These are phyloP conservation scores for Chrysopilus asiliformis DNA, from an alignment of 2,888 invertebrate species.

Conservation along the genomic window DNA sequence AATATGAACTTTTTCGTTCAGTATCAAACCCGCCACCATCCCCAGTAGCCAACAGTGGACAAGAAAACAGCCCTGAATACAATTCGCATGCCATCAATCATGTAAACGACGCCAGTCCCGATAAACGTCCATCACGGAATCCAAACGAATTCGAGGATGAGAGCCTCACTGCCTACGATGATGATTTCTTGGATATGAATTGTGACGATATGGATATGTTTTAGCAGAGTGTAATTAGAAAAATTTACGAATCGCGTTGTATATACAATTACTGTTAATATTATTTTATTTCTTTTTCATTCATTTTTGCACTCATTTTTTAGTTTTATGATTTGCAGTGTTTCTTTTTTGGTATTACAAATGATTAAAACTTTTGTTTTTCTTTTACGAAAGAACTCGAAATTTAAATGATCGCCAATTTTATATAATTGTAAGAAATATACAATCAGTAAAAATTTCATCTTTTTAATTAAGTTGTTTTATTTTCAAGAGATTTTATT, in stretches of 20 bases:
- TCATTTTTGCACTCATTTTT: background rate
- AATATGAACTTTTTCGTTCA: slow-evolving; percentile 13
- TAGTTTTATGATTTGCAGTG: too few relatives aligned
- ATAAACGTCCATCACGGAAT: slow-evolving; percentile 20
- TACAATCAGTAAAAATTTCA: too few relatives aligned
- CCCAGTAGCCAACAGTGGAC: slow-evolving; percentile 57
- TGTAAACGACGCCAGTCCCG: slow-evolving; percentile 22
- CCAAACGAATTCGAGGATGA: slow-evolving; percentile 25
- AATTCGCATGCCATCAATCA: slow-evolving; percentile 37
- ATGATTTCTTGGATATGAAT: slow-evolving; percentile 58
- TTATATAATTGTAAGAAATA: too few relatives aligned
- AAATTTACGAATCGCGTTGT: too few relatives aligned
- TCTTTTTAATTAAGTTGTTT: too few relatives aligned
- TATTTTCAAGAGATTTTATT: too few relatives aligned
- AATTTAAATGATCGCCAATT: too few relatives aligned
- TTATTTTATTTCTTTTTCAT: background rate
- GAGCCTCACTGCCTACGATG: slow-evolving; percentile 43
- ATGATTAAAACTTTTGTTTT: too few relatives aligned
- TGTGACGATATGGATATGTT: slow-evolving; percentile 62
- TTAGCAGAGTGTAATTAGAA: too few relatives aligned
- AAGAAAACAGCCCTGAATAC: slow-evolving; percentile 52
- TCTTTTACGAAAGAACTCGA: too few relatives aligned
- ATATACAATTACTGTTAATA: background rate
- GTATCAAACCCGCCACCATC: slow-evolving; percentile 64
- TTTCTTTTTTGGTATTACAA: too few relatives aligned